phyloP scores from a whole-genome alignment of 2,888 invertebrate species.

The Xestobium rufovillosum region DNA sequence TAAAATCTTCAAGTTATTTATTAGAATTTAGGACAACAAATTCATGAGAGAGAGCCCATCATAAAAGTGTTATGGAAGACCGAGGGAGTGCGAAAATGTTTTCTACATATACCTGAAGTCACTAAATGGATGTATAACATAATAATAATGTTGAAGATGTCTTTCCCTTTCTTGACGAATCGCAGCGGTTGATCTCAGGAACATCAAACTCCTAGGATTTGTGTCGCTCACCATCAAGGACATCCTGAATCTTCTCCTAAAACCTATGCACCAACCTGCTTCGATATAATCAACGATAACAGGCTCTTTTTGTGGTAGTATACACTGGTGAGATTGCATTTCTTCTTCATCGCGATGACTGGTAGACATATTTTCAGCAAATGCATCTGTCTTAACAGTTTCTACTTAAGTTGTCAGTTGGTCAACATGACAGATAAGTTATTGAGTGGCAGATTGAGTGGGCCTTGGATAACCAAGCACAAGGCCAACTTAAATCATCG shows the following conservation, averaged over 20 bases:
- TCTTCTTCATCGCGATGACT: not conserved
- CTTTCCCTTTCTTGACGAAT: conserved; percentile 20
- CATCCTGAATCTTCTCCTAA: conserved; percentile 17
- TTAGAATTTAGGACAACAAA: too few species aligned
- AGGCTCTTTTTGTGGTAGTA: conserved; percentile 7
- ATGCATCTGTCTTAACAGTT: too few species aligned
- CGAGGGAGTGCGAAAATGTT: too few species aligned
- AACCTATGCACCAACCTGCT: conserved; percentile 18
- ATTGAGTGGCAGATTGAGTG: too few species aligned
- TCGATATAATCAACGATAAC: conserved; percentile 15
- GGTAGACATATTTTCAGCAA: not conserved
- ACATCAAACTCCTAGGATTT: conserved; percentile 15
- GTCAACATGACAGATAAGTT: too few species aligned
- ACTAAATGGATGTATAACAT: conserved; percentile 27
- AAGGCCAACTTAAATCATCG: too few species aligned
- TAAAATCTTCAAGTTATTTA: not conserved
- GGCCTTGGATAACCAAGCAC: too few species aligned
- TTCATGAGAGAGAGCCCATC: too few species aligned
- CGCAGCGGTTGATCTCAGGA: conserved; percentile 20
- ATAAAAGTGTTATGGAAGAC: too few species aligned
- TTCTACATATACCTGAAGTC: conserved; percentile 17
- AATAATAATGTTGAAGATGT: conserved; percentile 20
- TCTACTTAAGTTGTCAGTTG: too few species aligned
- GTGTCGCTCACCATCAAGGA: conserved; percentile 15
- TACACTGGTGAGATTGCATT: conserved; percentile 6